phyloP scores from a whole-genome alignment of 2,113 vertebrate species.

The Psophia crepitans region DNA sequence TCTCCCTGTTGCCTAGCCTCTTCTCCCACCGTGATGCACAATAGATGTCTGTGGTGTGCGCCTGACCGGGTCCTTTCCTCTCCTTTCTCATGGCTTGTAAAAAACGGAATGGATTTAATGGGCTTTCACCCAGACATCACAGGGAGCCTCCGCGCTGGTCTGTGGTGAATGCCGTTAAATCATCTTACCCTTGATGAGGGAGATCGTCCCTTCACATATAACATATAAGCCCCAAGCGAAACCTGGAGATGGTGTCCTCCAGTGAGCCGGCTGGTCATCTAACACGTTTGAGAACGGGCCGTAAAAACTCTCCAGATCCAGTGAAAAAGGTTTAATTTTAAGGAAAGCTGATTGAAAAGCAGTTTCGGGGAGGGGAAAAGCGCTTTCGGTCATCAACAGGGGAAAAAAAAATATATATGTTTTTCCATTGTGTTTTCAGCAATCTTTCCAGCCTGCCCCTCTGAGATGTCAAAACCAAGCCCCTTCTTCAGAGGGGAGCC shows the following conservation, averaged over 20 bases:
- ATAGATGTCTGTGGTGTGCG: not conserved
- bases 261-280: not conserved
- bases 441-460: not conserved
- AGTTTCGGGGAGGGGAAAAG: not conserved
- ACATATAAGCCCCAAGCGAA: not conserved
- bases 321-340: not conserved
- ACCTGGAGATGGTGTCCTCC: not conserved
- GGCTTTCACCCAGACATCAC: not conserved
- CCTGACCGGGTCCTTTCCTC: not conserved
- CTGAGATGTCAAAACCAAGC: not conserved
- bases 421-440: not conserved
- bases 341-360: not conserved
- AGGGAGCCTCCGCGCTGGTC: not conserved
- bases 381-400: not conserved
- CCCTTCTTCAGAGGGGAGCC: not conserved
- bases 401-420: not conserved
- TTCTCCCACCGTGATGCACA: not conserved
- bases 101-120: not conserved
- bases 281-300: accelerated
- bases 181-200: not conserved
- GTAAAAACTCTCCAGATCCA: not conserved
- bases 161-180: not conserved
- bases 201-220: not conserved
- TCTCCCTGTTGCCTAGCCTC: not conserved
- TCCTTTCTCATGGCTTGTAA: not conserved